Conservation (phyloP, 2,113 vertebrate species). For the Syngnathus typhle region DNA sequence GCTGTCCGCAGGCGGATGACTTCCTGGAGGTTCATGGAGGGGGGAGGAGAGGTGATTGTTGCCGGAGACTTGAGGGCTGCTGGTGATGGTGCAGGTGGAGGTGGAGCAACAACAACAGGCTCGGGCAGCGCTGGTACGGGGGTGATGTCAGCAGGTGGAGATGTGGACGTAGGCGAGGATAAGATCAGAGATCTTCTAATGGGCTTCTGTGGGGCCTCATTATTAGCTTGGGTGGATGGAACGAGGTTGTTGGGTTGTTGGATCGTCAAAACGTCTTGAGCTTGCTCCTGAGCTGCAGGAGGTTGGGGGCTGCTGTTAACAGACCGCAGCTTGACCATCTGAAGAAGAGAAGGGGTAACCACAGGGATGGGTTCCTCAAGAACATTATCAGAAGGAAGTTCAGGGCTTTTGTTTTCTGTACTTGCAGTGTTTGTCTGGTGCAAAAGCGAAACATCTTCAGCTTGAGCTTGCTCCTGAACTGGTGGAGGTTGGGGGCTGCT, state of each 20-base stretch:
- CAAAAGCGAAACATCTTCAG: slow-evolving; percentile 21
- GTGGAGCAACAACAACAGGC: slow-evolving; percentile 10
- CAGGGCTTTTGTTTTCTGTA: slow-evolving; percentile 46
- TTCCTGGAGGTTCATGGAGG: slow-evolving; percentile 77
- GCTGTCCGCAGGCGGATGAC: slow-evolving; percentile 80
- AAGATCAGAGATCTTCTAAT: slow-evolving; percentile 73
- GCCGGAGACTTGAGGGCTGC: slow-evolving; percentile 56
- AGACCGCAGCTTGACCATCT: slow-evolving; percentile 82
- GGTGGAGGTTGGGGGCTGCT: slow-evolving; percentile 33
- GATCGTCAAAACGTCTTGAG: slow-evolving; percentile 25
- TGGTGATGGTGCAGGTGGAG: slow-evolving; percentile 21
- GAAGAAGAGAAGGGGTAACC: slow-evolving; percentile 78
- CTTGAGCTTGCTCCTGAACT: slow-evolving; percentile 24
- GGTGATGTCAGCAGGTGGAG: slow-evolving; percentile 14
- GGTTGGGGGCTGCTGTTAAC: slow-evolving; percentile 54
- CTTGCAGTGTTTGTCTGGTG: slow-evolving; percentile 21
- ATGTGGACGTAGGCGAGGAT: slow-evolving; percentile 21
- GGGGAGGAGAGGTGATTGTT: slow-evolving; percentile 31
- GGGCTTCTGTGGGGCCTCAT: slow-evolving; percentile 79
- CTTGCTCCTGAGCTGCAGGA: slow-evolving; percentile 27
- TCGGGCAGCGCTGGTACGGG: slow-evolving; percentile 20
- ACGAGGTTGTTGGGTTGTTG: slow-evolving; percentile 9
- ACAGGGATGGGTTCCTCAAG: slow-evolving; percentile 71
- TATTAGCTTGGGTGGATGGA: slow-evolving; percentile 14
- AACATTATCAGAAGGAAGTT: slow-evolving; percentile 51